Evolutionary conservation across 2,113 vertebrate species (phyloP), one percentile per base, ranked within the genome.

Genomic region (Crotalus tigris): DNA sequence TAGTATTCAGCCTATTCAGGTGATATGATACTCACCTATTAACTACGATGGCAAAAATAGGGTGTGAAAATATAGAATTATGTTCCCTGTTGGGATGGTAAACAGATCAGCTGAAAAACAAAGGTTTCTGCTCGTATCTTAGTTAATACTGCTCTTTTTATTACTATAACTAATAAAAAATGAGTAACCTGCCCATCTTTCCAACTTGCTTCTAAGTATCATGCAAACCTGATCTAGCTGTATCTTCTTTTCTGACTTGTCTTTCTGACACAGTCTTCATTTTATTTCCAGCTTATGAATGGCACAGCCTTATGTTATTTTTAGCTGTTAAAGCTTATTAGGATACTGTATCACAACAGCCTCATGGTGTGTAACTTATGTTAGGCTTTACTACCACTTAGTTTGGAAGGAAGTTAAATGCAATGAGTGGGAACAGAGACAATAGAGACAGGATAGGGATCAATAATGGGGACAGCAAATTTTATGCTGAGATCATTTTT

Each of bases 11-110:
- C 90, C 94, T 95, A 86, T 92, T 89, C 90, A 5, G 51, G 85
- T 91, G 92, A 93, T 44, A 93, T 81, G 90, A 75, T 93, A 93
- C 75, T 94, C 93, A 92, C 89, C 69, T 69, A 1, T 19, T 54
- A 94, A 93, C 94, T 91, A 95, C 93, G 93, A 95, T 95, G 95
- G 94, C 94, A 94, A 3, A 89, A 58, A 58, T 19, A 61, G 44
- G 94, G 81, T 92, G 91, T 95, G 95, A 94, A 94, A 94, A 51
- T 44, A 93, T 90, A 95, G 91, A 94, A 94, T 88, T 89, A 91
- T 94, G 93, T 94, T 89, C 95, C 88, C 39, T 90, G 54, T 90
- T 89, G 33, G 23, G 15, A 33, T 75, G 21, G 29, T 85, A 13
- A 91, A 86, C 8, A 58, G 21, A 44, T 89, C 39, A 89, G 9